Base-by-base conservation (phyloP, 2,888 invertebrate genomes). In the Dione juno region DNA sequence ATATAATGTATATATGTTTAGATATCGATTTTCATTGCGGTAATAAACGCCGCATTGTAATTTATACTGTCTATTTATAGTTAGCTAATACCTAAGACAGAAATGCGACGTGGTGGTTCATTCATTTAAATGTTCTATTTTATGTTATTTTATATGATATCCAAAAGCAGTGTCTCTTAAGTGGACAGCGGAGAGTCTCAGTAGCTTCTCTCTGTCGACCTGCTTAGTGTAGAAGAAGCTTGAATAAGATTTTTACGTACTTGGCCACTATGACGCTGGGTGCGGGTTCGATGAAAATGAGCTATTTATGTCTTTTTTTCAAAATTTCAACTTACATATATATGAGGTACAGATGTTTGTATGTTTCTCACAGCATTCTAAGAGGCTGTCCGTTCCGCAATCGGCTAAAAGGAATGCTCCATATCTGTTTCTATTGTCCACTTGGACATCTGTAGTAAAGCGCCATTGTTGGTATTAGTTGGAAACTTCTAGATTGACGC, bases 391-490 rank as follows among this genome's bases (percentile, higher is more conserved):
- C 59, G 28, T 28, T n/a, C 43, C 28, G 69, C 69, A 69, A 69
- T 69, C 69, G 48, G 65, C 69, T 69, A 69, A 69, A 69, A 69
- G 69, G 48, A 10, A 61, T 28, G 59, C 43, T 43, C 43, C n/a
- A 61, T 28, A 43, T 43, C 28, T 28, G 28, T 45, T 21, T 6
- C 28, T 43, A 28, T 61, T 61, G 59, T 61, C 43, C 59, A 61
- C 10, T 43, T 28, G 59, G 28, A 45, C 21, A n/a, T n/a, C 8
- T 19, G 41, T 43, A 21, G 59, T 14, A 21, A 19, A 40, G 14
- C 9, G 14, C 37, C 16, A 35, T 57, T 37, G 35, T 57, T 57
- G 5, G 2, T 57, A 28, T 5, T 28, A 3, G 28, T 5, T 28
- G 2, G 11, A 1, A 6, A 57, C 54, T 57, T 10, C 37, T 5